Conservation (phyloP, 2,888 invertebrate species). For the Tachina fera region DNA sequence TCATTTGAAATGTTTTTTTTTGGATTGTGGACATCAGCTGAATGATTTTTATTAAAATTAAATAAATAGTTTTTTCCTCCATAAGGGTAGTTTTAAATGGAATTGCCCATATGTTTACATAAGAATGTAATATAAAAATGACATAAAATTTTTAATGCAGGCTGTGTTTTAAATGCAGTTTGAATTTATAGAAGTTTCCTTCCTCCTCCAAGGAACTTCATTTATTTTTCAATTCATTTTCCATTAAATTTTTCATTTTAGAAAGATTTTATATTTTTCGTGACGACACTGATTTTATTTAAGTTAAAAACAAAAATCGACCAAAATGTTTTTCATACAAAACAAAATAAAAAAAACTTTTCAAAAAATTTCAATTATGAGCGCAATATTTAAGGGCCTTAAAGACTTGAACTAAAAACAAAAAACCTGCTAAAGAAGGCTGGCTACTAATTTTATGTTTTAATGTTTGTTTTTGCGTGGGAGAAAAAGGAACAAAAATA, state of each 20-base stretch:
- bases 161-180: constrained; percentile 13
- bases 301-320: constrained; percentile 13
- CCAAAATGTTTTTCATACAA: constrained; percentile 48
- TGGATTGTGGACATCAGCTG: too few species aligned
- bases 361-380: constrained; percentile 35
- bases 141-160: neutral
- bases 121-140: too few species aligned
- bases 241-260: constrained; percentile 9
- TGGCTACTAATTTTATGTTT: constrained; percentile 30
- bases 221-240: neutral
- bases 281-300: constrained; percentile 14
- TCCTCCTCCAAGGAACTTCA: neutral
- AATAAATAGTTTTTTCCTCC: too few species aligned
- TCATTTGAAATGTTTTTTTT: too few species aligned
- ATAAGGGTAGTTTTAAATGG: neutral
- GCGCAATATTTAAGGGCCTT: constrained; percentile 53
- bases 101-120: too few species aligned
- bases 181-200: constrained; percentile 24
- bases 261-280: constrained; percentile 30
- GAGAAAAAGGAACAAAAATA: constrained; percentile 34
- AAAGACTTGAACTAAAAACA: constrained; percentile 11
- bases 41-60: too few species aligned
- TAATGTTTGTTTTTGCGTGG: constrained; percentile 36
- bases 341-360: constrained; percentile 58
- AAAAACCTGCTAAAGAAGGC: neutral